These are phyloP conservation scores for Perizoma flavofasciatum DNA, from an alignment of 2,888 invertebrate genomes.

Conservation along the genomic window DNA sequence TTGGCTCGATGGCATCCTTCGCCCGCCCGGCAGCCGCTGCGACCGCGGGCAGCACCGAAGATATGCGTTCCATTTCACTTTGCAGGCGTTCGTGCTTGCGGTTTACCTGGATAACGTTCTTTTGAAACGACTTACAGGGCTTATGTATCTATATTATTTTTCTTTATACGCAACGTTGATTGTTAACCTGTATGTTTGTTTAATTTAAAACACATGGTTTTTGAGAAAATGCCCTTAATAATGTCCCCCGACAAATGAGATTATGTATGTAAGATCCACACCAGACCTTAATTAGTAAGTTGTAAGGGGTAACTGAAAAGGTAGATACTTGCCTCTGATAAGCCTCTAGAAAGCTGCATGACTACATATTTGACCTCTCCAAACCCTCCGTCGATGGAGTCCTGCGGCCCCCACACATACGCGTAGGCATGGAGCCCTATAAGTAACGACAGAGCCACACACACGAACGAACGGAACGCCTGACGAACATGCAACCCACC, in stretches of 20 bases:
- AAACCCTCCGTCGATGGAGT: constrained; percentile 60
- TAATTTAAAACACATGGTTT: no score
- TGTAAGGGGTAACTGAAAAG: not conserved
- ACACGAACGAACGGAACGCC: constrained; percentile 67
- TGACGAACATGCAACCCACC: constrained; percentile 46
- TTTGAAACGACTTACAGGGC: no score
- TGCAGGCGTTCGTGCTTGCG: constrained; percentile 70
- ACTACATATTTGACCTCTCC: constrained; percentile 69
- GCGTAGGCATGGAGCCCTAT: constrained; percentile 68
- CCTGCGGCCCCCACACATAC: constrained; percentile 59
- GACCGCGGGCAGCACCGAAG: constrained; percentile 61
- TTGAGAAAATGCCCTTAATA: no score
- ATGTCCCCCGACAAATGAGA: no score
- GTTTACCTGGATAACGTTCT: constrained; percentile 51
- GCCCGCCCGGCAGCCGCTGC: constrained; percentile 65
- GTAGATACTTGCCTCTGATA: constrained; percentile 58
- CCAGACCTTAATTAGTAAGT: no score
- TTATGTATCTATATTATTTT: no score
- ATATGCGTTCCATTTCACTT: constrained; percentile 66
- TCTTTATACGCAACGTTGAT: no score
- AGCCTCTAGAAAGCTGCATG: constrained; percentile 65
- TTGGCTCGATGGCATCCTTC: constrained; percentile 62
- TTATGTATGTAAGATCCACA: no score
- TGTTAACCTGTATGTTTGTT: no score
- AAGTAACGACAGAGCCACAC: constrained; percentile 56